Evolutionary conservation across 2,888 invertebrate species (phyloP).

Genomic region (Ochropleura leucogaster): DNA sequence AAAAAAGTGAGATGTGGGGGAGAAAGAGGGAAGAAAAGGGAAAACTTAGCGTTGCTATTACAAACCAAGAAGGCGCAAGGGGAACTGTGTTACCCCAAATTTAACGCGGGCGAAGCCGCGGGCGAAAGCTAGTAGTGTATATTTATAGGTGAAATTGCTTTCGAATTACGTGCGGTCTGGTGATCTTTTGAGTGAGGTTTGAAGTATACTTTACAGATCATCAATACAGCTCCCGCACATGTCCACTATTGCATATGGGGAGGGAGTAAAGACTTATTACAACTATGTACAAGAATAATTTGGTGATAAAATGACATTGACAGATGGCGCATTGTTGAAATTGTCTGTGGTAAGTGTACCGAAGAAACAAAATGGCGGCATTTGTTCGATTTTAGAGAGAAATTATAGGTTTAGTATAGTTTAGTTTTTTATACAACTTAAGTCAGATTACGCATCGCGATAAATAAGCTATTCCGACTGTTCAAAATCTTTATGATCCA

Average conservation of each 20-base stretch:
- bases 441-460: neutral
- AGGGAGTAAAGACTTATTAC: neutral
- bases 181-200: neutral
- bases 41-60: no score
- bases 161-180: constrained; percentile 2
- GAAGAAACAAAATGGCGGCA: neutral
- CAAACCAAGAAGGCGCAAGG: no score
- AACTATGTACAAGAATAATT: neutral
- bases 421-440: neutral
- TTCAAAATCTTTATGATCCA: neutral
- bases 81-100: no score
- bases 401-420: no score
- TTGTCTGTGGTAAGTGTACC: neutral
- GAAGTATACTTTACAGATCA: neutral
- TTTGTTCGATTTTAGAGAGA: neutral
- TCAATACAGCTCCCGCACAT: neutral
- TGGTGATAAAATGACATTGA: neutral
- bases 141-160: constrained; percentile 13
- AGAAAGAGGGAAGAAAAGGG: no score
- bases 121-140: no score
- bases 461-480: neutral
- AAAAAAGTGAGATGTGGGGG: no score
- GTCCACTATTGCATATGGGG: neutral
- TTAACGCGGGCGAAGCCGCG: no score
- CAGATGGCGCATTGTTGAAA: neutral